Base-by-base conservation (phyloP, 2,888 invertebrate species). In the Abrostola tripartita region DNA sequence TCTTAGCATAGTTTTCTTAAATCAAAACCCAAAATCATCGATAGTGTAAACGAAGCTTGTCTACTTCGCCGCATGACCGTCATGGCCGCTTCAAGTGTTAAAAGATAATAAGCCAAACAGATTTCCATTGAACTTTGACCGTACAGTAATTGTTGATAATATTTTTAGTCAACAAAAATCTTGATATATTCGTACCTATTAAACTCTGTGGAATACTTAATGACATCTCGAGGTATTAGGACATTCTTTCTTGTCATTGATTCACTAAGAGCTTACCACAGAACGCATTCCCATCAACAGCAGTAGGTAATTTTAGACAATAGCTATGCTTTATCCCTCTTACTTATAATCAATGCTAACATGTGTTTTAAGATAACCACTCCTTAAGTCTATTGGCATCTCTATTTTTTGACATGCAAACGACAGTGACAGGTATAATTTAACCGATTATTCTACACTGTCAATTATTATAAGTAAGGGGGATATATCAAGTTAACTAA, bases 71-170 rank as follows among this genome's bases (percentile, higher is more conserved):
- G 38, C 60, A 52, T 56, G 60, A 68, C 62, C 59, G 54, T 62
- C 61, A 68, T 73, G 73, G 61, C 53, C 61, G 52, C 59, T 52
- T 62, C 57, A 69, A 69, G 68, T 71, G 71, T 62, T 67, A 64
- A 55, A 63, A 72, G 72, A 78, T 76, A 79, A 81, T 77, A 82
- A 66, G 71, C 55, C 74, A 73, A 78, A 75, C 78, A 75, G 78
- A 83, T 84, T 85, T 80, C 79, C 70, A 80, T 53, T 82, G 81
- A 84, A 77, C 85, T 84, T 77, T 84, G 81, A 79, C 81, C 79
- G 54, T 68, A 62, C 72, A 77, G 58, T 76, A 74, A 76, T 67
- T 78, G 70, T 72, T 78, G 76, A 75, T 79, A 81, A 85, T 61
- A 74, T 57, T 68, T 77, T 73, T 75, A 59, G 78, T 81, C 74